Conservation (phyloP, 2,113 vertebrate species). For the Anhinga rufa region DNA sequence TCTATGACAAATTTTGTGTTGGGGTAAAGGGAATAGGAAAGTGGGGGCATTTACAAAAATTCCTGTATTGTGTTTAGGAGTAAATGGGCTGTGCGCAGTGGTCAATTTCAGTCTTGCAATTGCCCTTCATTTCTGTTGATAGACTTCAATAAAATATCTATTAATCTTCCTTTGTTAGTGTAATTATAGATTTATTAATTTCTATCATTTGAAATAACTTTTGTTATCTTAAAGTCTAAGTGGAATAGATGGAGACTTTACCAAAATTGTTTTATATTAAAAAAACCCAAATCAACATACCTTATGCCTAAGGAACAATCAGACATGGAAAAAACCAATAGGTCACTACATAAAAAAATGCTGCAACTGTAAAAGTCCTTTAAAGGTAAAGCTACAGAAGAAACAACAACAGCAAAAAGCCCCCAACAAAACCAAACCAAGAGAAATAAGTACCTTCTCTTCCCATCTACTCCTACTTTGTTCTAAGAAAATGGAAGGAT, state of each 20-base stretch:
- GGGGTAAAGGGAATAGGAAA: neutral
- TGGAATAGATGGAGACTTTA: neutral
- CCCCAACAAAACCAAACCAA: too few species aligned
- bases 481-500: neutral
- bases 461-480: neutral
- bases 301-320: neutral
- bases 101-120: neutral
- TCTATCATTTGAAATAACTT: neutral
- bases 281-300: neutral
- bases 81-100: neutral
- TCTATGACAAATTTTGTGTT: neutral
- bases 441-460: neutral
- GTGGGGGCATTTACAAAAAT: neutral
- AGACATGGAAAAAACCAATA: neutral
- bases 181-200: neutral
- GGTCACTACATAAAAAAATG: neutral
- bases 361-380: neutral
- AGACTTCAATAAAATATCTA: neutral
- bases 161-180: neutral
- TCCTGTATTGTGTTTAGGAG: neutral
- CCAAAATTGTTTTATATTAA: neutral
- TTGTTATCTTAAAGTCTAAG: neutral
- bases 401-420: neutral
- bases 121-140: neutral
- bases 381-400: neutral